Evolutionary conservation across 2,797 vertebrate species (phyloP).

Genomic region (Scolopax rusticola): DNA sequence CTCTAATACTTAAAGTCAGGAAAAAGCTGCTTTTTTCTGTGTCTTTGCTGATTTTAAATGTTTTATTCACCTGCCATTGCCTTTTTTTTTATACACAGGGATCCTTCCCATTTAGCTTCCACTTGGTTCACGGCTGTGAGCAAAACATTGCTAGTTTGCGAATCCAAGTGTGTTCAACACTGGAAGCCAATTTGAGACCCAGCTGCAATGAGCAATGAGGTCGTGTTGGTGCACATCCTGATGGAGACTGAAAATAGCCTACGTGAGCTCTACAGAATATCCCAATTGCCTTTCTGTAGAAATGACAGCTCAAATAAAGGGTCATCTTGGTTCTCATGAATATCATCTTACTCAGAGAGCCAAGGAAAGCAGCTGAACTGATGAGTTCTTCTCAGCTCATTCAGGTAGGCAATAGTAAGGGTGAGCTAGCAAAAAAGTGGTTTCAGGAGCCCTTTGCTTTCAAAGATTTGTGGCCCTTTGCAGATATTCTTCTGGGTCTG

Average conservation of each 20-base stretch:
- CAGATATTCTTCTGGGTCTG: not conserved
- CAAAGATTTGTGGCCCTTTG: not conserved
- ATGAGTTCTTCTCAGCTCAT: not conserved
- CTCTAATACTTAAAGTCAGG: not conserved
- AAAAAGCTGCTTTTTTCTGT: not conserved
- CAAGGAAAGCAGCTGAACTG: not conserved
- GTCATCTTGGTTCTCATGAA: not conserved
- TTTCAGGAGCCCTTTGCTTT: not conserved
- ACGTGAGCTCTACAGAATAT: not conserved
- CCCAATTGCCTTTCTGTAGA: not conserved
- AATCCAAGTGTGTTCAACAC: not conserved
- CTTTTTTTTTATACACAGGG: not conserved
- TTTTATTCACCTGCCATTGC: not conserved
- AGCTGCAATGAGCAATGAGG: not conserved
- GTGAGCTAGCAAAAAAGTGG: not conserved
- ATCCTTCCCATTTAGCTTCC: not conserved
- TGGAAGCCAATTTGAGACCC: not conserved
- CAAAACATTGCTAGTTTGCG: not conserved
- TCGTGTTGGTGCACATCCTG: not conserved
- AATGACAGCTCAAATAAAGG: not conserved
- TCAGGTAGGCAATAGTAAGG: not conserved
- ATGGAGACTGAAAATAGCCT: not conserved
- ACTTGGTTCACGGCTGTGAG: not conserved
- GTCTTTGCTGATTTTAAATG: not conserved
- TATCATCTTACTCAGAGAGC: not conserved